Base-by-base conservation (phyloP, 2,113 vertebrate genomes). In the Aleadryas rufinucha region DNA sequence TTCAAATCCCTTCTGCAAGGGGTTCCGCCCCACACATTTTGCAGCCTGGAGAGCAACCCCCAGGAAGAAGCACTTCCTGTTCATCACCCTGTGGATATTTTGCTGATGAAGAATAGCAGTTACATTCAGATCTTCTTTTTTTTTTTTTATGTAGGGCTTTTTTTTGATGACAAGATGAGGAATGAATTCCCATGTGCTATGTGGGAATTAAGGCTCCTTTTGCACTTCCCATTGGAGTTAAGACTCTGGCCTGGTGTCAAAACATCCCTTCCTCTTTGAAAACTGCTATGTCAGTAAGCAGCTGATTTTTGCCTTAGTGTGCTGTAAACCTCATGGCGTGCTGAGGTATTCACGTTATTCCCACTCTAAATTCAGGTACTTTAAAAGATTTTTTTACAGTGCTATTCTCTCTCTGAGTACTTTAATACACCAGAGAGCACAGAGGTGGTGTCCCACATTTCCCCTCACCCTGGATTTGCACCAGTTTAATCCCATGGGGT, bases 201-300 rank as follows among this genome's bases (percentile, higher is more conserved):
- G 90, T 86, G 95, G 92, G 94, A 96, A 94, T 69, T 49, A 69
- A 79, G 60, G 50, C 53, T 93, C 75, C 82, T 93, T 90, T 72
- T 95, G 94, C 68, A 42, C 50, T 92, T 93, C 44, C 75, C 54
- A 69, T 13, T 1, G 0, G 53, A 92, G 45, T 57, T 30, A 88
- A 90, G 85, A 42, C 18, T 69, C 53, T 83, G 94, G 90, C 75
- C 35, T 56, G 7, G 26, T 39, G 54, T 77, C 79, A 90, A 84
- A 93, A 90, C 59, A 77, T 70, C 63, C 49, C 57, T 91, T 91
- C 77, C 74, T 78, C 69, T 92, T n/a, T 45, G 26, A 68, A 47
- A 79, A 2, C 13, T 5, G 22, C 57, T 47, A 7, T 20, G 15
- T 23, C 72, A 84, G 19, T 35, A 28, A 66, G 28, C 7, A 84